These are phyloP conservation scores for Lepus europaeus DNA, from an alignment of 2,113 vertebrate species.

Conservation along the genomic window DNA sequence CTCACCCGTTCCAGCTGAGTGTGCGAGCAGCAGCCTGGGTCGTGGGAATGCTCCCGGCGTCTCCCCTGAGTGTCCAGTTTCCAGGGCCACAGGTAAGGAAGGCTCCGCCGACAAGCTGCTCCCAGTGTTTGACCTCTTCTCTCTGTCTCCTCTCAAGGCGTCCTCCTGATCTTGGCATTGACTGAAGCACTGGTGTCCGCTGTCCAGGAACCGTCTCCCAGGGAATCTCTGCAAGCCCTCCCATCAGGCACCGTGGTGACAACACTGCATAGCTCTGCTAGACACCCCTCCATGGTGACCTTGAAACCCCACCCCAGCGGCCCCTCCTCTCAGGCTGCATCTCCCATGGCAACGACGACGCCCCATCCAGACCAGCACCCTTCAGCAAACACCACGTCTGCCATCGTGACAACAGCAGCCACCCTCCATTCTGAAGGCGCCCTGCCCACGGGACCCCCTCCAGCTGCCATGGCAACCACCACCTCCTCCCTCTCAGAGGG, in stretches of 20 bases:
- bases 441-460: constrained; percentile 28
- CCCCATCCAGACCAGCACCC: constrained; percentile 58
- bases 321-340: constrained; percentile 44
- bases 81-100: not conserved
- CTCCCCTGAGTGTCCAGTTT: too few relatives aligned
- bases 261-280: constrained; percentile 76
- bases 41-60: accelerated
- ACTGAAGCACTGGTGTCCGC: constrained; percentile 93
- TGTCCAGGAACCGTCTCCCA: constrained; percentile 90
- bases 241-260: constrained; percentile 87
- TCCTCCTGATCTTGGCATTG: constrained; percentile 95
- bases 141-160: constrained; percentile 88
- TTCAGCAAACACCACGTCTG: constrained; percentile 65
- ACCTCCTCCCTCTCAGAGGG: constrained; percentile 44
- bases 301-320: constrained; percentile 21
- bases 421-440: constrained; percentile 12
- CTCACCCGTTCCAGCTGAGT: not conserved
- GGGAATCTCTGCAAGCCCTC: constrained; percentile 88
- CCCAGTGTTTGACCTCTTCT: not conserved
- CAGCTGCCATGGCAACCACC: constrained; percentile 39
- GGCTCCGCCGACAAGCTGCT: accelerated
- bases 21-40: accelerated
- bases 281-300: constrained; percentile 47
- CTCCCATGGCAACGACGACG: not conserved
- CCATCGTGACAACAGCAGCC: not conserved